Percentiles rank a stretch among this genome's conserved stretches.
These are phyloP conservation scores for Phortica magna DNA, from an alignment of 2,888 invertebrate genomes.

Conservation along the genomic window DNA sequence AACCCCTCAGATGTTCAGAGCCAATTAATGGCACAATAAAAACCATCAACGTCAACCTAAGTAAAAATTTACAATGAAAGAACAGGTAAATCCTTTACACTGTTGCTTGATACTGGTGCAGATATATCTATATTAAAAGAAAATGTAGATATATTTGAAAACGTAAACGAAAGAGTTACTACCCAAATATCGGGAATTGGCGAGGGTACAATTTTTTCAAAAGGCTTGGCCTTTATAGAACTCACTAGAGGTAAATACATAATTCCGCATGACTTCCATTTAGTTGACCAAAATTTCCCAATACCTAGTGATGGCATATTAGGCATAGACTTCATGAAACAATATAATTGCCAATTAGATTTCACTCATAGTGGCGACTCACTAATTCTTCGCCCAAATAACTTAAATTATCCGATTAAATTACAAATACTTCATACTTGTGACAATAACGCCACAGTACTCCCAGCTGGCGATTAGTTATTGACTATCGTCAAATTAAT, in stretches of 20 bases:
- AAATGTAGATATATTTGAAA: constrained; percentile 8
- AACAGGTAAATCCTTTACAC: constrained; percentile 8
- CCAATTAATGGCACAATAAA: constrained; percentile 8
- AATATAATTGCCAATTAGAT: constrained; percentile 36
- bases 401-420: constrained; percentile 26
- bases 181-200: constrained; percentile 30
- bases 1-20: constrained; percentile 2
- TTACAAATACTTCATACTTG: background rate
- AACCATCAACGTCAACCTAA: constrained; percentile 18
- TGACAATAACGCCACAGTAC: background rate
- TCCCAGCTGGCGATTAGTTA: constrained; percentile 32
- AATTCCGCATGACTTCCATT: constrained; percentile 4
- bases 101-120: no score
- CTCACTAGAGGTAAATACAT: constrained; percentile 6
- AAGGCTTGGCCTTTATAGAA: constrained; percentile 30
- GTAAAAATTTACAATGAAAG: constrained; percentile 11
- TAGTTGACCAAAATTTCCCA: constrained; percentile 24
- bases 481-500: constrained; percentile 37
- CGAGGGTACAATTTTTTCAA: constrained; percentile 29
- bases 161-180: background rate
- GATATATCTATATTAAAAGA: constrained; percentile 9
- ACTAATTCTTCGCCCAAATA: constrained; percentile 16
- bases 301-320: constrained; percentile 17
- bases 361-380: constrained; percentile 15
- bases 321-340: constrained; percentile 29